Evolutionary conservation across 2,888 invertebrate genomes (phyloP), one percentile per base, ranked within the genome.

Genomic region (Linnaemya vulpina): DNA sequence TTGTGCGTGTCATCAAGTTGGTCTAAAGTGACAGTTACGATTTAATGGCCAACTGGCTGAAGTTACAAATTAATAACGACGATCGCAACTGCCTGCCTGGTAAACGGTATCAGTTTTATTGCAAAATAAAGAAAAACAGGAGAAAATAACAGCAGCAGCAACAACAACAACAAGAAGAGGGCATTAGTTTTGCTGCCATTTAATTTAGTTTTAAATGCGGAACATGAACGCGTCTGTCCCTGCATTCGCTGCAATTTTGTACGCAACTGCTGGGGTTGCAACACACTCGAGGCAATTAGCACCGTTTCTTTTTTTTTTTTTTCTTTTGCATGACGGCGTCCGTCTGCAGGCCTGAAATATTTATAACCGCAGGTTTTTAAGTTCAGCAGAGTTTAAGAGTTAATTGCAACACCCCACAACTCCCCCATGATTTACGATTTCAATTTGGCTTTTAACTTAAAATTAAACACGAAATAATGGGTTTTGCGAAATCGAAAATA

Each of bases 1-100:
- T 78, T 90, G 91, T 91, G 91, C 91, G 91, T 91, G 91, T 91
- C 91, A 91, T 91, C 91, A 90, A 90, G 89, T 90, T 89, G 91
- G 89, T 89, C 89, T 90, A 89, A 91, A 91, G 90, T 91, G 91
- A 90, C 91, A 91, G 90, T 91, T 90, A 90, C 91, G 91, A 91
- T 91, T 91, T 91, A 91, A 91, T 91, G 91, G 91, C 90, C 88
- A 86, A 86, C 87, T 87, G 87, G 88, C 86, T 87, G 86, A 87
- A 86, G 89, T 90, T 89, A 90, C 90, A 90, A 90, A 90, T 89
- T 90, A 90, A 89, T 90, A 90, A 88, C 84, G 87, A 86, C 67
- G 53, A 80, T 78, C 49, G 49, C 67, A 46, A 80, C 75, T 43
- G 49, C 46, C 40, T 40, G 38, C 30, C 25, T 35, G 43, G 13